A percentile compares a stretch with the other conserved stretches of the same genome.
Conservation (phyloP, 1,140 invertebrate species). For the Tetragnatha versicolor region DNA sequence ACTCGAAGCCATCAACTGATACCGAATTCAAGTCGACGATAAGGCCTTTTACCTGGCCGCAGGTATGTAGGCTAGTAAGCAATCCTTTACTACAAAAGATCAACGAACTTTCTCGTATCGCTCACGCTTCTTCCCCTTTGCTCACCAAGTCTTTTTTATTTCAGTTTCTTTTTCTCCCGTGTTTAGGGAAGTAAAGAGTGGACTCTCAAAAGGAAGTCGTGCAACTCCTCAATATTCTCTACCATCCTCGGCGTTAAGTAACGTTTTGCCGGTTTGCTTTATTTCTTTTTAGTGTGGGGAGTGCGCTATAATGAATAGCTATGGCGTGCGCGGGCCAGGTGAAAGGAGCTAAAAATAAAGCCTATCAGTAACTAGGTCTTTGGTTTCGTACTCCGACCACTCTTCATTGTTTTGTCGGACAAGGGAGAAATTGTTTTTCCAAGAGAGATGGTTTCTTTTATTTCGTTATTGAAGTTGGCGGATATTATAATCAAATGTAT, state of each 20-base stretch:
- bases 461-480: too few relatives aligned
- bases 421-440: too few relatives aligned
- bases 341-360: slow-evolving; percentile 37
- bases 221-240: slow-evolving; percentile 24
- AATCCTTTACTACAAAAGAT: slow-evolving; percentile 13
- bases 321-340: slow-evolving; percentile 7
- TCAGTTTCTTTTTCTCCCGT: slow-evolving; percentile 4
- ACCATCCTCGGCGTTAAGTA: slow-evolving; percentile 22
- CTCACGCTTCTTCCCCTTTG: slow-evolving; percentile 1
- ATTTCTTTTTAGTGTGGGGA: background rate
- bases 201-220: slow-evolving; percentile 17
- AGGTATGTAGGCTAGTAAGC: slow-evolving; percentile 17
- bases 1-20: too few relatives aligned
- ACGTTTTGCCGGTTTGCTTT: background rate
- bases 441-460: too few relatives aligned
- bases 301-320: slow-evolving; percentile 20
- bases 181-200: slow-evolving; percentile 34
- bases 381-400: background rate
- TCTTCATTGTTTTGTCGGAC: too few relatives aligned
- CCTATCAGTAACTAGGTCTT: slow-evolving; percentile 15
- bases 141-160: background rate
- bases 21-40: too few relatives aligned
- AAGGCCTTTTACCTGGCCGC: too few relatives aligned
- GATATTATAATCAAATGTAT: too few relatives aligned
- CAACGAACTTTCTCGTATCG: slow-evolving; percentile 21